Base-by-base conservation (phyloP, 2,113 vertebrate species). In the Stigmatopora argus region DNA sequence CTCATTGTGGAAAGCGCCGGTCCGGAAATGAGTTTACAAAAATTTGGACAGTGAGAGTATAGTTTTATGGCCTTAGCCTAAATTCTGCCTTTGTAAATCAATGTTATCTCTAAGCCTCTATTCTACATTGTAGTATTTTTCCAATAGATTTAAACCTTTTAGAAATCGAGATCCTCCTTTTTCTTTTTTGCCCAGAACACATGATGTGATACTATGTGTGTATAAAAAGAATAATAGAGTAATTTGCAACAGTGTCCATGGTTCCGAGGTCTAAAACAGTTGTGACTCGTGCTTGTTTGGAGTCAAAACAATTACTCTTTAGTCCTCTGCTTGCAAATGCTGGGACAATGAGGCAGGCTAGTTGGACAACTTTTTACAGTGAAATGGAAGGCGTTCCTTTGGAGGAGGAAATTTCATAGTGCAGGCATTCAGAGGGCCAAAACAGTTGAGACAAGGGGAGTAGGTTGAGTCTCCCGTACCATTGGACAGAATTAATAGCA, bases 401-500 rank as follows among this genome's bases (percentile, higher is more conserved):
- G 6, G 34, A 38, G 15, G 13, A 15, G 60, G 45, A 19, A 45
- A 46, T 17, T 13, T 45, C 10, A 13, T 17, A 18, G 41, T 23
- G 18, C 64, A 60, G 65, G 57, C 8, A 8, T 45, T 64, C 59
- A 66, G 64, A 64, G 61, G 1, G 51, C 41, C 34, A 21, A 45
- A 61, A 63, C 14, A 19, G 55, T 2, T 31, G 58, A 34, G 75
- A 47, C 64, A 65, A 67, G 62, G 88, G 90, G 91, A 73, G 89
- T 85, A 78, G 68, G 67, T 74, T 65, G 69, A 84, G 69, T 59
- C 80, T 47, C 41, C 15, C 44, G 31, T 71, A 69, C 81, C 55
- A 91, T 91, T 91, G 89, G 91, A 64, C 69, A 80, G 85, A 87
- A 90, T 88, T 90, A 92, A 92, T 91, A 90, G 90, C 81, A 72